Evolutionary conservation across 1,140 invertebrate genomes (phyloP), one percentile per base, ranked within the genome.

Genomic region (Drosophila lini): DNA sequence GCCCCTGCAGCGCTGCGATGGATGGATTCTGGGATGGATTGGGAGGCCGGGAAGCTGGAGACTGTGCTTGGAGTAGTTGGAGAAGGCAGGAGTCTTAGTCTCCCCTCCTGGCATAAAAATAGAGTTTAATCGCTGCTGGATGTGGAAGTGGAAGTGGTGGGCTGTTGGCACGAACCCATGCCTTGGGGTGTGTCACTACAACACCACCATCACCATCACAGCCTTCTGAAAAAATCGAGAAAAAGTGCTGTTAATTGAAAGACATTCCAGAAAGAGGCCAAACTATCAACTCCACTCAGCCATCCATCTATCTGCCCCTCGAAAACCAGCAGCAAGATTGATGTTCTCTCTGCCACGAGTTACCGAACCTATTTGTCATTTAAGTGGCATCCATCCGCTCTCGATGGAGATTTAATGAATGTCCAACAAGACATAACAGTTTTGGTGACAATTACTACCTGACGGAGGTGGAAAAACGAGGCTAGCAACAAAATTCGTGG

Each of bases 161-260:
- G 61, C 31, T 57, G 44, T 56, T 45, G 41, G 34, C 28, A 65
- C 31, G 16, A 42, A 70, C 40, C 32, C 34, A 48, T 44, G 45
- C 53, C 56, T 32, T 52, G 57, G 58, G 80, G 74, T 74, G 61
- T 74, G 58, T 82, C 47, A 63, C 41, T 53, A 5, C 47, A 48
- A 5, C 40, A 65, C 36, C 74, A 16, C 69, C 36, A 16, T 62
- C 36, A 75, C 34, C 70, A 2, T 63, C 55, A 70, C 61, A 38
- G 31, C 9, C 55, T 58, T 15, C 50, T n/a, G 25, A 38, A 67
- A 61, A 32, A 16, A 5, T 25, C 22, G n/a, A 34, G 16, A 31
- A 45, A 38, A 28, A 77, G 65, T 80, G 71, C 65, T 85, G 63
- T 81, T 84, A 77, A 85, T 81, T 84, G 59, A 80, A 81, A 77